Percentiles rank a stretch among this genome's conserved stretches.
Evolutionary conservation across 2,113 vertebrate genomes (phyloP).

Genomic region (Epinephelus cyanopodus): DNA sequence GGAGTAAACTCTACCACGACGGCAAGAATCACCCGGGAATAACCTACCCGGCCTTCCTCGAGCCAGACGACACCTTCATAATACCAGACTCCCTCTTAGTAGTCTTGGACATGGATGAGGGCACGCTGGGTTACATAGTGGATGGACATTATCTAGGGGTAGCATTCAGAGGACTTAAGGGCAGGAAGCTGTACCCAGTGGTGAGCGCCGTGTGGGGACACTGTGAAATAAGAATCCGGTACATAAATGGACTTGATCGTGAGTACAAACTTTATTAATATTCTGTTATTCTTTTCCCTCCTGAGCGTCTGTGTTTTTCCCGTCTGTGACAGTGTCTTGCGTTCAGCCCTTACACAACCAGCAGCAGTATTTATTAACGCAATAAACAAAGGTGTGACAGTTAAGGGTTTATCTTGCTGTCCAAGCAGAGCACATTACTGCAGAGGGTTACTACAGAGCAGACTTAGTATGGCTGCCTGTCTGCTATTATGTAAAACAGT

Average conservation of each 20-base stretch:
- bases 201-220: conserved; percentile 99
- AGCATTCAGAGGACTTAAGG: conserved; percentile 96
- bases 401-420: conserved; percentile 13
- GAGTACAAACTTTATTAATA: conserved; percentile 84
- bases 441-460: conserved; percentile 38
- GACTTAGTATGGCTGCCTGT: background rate
- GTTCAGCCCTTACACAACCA: background rate
- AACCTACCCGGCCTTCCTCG: conserved; percentile 94
- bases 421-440: conserved; percentile 5
- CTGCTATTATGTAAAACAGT: conserved; percentile 35
- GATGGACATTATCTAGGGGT: conserved; percentile 98
- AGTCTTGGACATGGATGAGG: conserved; percentile 98
- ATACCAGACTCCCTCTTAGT: conserved; percentile 98
- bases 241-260: conserved; percentile 99
- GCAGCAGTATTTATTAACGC: conserved; percentile 34
- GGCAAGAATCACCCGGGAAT: conserved; percentile 96
- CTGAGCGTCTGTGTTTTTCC: background rate
- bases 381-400: conserved; percentile 40
- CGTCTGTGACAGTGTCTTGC: background rate
- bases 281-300: background rate
- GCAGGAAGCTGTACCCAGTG: conserved; percentile 96
- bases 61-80: conserved; percentile 95
- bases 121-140: conserved; percentile 96
- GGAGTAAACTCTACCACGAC: conserved; percentile 97
- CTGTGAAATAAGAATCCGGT: conserved; percentile 98